phyloP scores from a whole-genome alignment of 2,797 vertebrate genomes.

The Pseudomugil gertrudae region DNA sequence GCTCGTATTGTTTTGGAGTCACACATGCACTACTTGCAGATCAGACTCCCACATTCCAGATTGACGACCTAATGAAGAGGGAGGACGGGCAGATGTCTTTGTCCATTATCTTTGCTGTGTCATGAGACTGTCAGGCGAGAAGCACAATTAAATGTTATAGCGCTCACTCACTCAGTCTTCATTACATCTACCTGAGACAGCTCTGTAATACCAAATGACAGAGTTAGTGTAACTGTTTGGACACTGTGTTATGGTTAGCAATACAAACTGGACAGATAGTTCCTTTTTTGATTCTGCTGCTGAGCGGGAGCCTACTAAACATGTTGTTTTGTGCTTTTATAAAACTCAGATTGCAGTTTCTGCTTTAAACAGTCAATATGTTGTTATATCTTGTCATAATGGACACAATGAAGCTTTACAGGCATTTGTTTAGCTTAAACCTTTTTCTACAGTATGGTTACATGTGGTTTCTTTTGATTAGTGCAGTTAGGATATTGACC shows the following conservation, averaged over 20 bases:
- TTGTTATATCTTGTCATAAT: background rate
- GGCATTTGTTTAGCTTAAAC: background rate
- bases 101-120: conserved; percentile 29
- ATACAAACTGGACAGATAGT: background rate
- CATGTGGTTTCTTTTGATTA: too few relatives aligned
- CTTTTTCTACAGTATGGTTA: background rate
- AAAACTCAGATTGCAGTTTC: background rate
- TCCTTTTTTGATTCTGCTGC: background rate
- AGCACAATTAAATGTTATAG: conserved; percentile 1
- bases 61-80: conserved; percentile 46
- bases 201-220: conserved; percentile 7
- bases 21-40: conserved; percentile 33
- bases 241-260: background rate
- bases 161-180: conserved; percentile 9
- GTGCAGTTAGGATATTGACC: background rate
- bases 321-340: background rate
- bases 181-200: conserved; percentile 1
- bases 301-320: background rate
- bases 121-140: conserved; percentile 19
- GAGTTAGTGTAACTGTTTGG: background rate
- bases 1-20: conserved; percentile 40
- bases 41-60: conserved; percentile 41
- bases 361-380: background rate
- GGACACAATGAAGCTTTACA: background rate
- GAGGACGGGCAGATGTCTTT: conserved; percentile 44